These are phyloP conservation scores for Drosophila bipectinata DNA, from an alignment of 1,140 invertebrate species.

Conservation along the genomic window DNA sequence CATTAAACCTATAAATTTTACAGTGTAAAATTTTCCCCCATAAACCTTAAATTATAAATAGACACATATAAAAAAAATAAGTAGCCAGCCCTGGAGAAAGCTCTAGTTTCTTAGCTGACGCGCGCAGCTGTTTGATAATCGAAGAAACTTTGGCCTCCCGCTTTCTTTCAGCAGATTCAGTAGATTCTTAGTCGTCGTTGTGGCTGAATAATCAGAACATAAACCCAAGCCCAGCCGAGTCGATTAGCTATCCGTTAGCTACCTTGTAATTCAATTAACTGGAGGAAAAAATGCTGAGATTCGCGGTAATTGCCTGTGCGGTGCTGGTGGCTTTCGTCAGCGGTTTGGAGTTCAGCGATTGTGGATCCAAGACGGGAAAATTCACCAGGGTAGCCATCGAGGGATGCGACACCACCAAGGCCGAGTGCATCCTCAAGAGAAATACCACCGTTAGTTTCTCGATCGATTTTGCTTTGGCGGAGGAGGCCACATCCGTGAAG, in stretches of 20 bases:
- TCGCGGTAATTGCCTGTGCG: conserved; percentile 49
- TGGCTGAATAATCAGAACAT: conserved; percentile 27
- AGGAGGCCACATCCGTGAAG: conserved; percentile 81
- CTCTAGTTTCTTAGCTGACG: conserved; percentile 27
- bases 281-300: conserved; percentile 56
- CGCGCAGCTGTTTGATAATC: conserved; percentile 61
- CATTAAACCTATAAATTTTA: no score
- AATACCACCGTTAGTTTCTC: conserved; percentile 87
- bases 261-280: conserved; percentile 72
- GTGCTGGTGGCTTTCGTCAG: conserved; percentile 43
- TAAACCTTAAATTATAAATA: not conserved
- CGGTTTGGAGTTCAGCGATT: conserved; percentile 56
- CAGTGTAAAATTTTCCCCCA: no score
- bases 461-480: conserved; percentile 85
- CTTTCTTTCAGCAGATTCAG: conserved; percentile 36
- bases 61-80: not conserved
- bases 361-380: conserved; percentile 86
- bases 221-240: conserved; percentile 9
- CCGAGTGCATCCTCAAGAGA: conserved; percentile 86
- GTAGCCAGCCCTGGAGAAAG: conserved; percentile 16
- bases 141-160: conserved; percentile 32
- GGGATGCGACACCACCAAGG: conserved; percentile 85
- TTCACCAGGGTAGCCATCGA: conserved; percentile 85
- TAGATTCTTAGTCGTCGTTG: conserved; percentile 60
- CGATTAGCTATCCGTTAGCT: conserved; percentile 1